Evolutionary conservation across 2,888 invertebrate species (phyloP).

Genomic region (Epirrhoe alternata): DNA sequence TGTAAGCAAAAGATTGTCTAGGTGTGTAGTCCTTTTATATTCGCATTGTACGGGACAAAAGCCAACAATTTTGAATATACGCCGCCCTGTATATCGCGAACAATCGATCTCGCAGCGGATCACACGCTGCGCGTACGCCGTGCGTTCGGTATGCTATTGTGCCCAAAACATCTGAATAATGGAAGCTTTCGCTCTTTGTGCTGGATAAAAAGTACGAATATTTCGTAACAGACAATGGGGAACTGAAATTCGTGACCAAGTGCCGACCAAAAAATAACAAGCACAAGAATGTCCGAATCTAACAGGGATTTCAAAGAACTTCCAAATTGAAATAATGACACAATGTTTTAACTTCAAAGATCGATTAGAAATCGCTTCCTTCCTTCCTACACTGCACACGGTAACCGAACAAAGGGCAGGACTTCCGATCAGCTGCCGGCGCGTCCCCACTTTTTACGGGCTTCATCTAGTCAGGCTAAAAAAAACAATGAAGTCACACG

Average conservation of each 20-base stretch:
- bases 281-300: background rate
- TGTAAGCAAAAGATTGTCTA: constrained; percentile 65
- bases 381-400: constrained; percentile 67
- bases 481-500: constrained; percentile 65
- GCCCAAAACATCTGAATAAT: constrained; percentile 76
- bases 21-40: constrained; percentile 72
- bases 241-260: constrained; percentile 61
- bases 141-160: constrained; percentile 70
- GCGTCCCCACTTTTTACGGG: constrained; percentile 76
- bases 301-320: constrained; percentile 7
- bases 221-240: constrained; percentile 74
- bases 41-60: constrained; percentile 69
- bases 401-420: constrained; percentile 80
- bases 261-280: constrained; percentile 15
- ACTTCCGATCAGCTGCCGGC: constrained; percentile 84
- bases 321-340: constrained; percentile 31
- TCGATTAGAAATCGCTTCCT: constrained; percentile 65
- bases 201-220: constrained; percentile 73
- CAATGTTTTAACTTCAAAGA: constrained; percentile 30
- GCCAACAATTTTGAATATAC: constrained; percentile 75
- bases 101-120: constrained; percentile 75
- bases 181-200: constrained; percentile 75
- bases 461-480: constrained; percentile 70
- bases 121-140: constrained; percentile 81
- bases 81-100: constrained; percentile 71